Percentiles rank a stretch among this genome's conserved stretches.
phyloP scores from a whole-genome alignment of 2,888 invertebrate species.

The Folsomia candida region DNA sequence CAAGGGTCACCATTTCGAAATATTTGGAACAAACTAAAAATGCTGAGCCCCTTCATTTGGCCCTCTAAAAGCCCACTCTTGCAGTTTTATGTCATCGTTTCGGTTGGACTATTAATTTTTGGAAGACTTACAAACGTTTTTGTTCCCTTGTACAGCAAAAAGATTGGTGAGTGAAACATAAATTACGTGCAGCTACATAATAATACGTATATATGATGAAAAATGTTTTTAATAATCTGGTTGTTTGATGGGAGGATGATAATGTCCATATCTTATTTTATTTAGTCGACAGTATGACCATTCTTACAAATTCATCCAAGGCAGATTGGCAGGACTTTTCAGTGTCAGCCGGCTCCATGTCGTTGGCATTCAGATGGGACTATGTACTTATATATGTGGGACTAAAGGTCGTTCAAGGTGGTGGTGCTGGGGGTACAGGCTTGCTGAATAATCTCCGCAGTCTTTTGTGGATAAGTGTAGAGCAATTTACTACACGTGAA shows the following conservation, averaged over 20 bases:
- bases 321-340: constrained; percentile 28
- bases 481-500: constrained; percentile 67
- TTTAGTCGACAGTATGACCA: constrained; percentile 79
- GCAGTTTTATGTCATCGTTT: constrained; percentile 78
- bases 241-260: not conserved
- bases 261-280: no score
- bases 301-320: constrained; percentile 28
- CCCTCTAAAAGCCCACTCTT: constrained; percentile 74
- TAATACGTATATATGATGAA: no score
- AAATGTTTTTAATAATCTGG: constrained; percentile 1
- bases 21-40: constrained; percentile 72
- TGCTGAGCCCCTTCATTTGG: constrained; percentile 89
- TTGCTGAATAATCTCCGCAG: constrained; percentile 85
- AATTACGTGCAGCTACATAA: no score
- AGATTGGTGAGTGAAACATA: constrained; percentile 72
- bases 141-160: constrained; percentile 89
- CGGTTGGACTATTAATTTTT: constrained; percentile 70
- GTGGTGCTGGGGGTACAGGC: constrained; percentile 89
- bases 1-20: constrained; percentile 73
- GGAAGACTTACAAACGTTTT: constrained; percentile 86
- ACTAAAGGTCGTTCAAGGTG: constrained; percentile 92
- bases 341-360: constrained; percentile 50
- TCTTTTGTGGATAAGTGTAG: constrained; percentile 91
- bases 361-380: constrained; percentile 79
- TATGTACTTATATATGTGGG: constrained; percentile 79